Conservation (phyloP, 2,888 invertebrate genomes). For the Anthophora plumipes region DNA sequence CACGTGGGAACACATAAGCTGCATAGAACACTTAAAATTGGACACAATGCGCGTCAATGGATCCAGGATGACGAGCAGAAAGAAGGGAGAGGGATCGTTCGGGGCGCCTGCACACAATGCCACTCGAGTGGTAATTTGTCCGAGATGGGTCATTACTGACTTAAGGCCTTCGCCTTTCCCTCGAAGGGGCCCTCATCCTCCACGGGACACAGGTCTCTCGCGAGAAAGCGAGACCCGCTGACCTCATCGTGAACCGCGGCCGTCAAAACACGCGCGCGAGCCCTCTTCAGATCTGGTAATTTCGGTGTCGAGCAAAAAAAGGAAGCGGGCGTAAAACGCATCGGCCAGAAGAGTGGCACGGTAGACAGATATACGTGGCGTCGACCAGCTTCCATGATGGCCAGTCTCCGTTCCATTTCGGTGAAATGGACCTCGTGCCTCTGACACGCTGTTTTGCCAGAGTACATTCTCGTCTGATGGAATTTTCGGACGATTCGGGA, state of each 20-base stretch:
- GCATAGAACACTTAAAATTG: conserved; percentile 23
- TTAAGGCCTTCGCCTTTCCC: conserved; percentile 49
- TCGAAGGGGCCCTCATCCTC: conserved; percentile 35
- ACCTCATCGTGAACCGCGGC: conserved; percentile 79
- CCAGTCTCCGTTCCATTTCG: conserved; percentile 36
- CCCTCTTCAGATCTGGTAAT: conserved; percentile 67
- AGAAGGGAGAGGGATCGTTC: conserved; percentile 64
- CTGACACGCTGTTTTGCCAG: background rate
- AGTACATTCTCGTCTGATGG: background rate
- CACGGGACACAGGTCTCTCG: conserved; percentile 58
- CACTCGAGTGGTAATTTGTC: conserved; percentile 73
- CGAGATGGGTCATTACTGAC: conserved; percentile 66
- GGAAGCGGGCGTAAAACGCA: conserved; percentile 65
- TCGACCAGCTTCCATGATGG: conserved; percentile 58
- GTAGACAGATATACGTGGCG: conserved; percentile 62
- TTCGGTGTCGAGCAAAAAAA: conserved; percentile 58
- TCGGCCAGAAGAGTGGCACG: conserved; percentile 63
- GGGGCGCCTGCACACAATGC: conserved; percentile 73
- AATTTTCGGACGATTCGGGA: background rate
- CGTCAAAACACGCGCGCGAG: conserved; percentile 72
- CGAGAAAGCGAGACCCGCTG: conserved; percentile 75
- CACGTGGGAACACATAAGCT: conserved; percentile 10
- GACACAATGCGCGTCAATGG: conserved; percentile 51
- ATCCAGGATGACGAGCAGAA: conserved; percentile 33
- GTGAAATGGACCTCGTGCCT: conserved; percentile 30